These are phyloP conservation scores for Aythya baeri DNA, from an alignment of 2,113 vertebrate species.

Conservation along the genomic window DNA sequence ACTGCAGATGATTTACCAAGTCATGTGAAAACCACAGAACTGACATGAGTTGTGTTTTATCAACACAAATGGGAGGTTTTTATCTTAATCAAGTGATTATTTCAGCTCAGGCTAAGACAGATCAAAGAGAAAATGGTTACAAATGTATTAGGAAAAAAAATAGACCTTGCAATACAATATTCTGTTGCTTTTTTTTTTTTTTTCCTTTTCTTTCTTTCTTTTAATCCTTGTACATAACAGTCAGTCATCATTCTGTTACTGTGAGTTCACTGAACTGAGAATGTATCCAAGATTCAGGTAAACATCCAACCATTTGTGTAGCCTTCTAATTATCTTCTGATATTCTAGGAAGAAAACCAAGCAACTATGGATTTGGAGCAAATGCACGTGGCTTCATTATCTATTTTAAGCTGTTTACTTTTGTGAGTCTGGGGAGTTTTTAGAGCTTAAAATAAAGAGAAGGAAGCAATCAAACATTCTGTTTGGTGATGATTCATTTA, in stretches of 20 bases:
- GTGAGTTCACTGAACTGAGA: constrained; percentile 14
- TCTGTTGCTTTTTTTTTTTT: background rate
- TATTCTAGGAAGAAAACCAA: constrained; percentile 47
- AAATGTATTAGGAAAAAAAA: constrained; percentile 53
- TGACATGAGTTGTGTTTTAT: constrained; percentile 46
- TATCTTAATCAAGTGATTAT: constrained; percentile 38
- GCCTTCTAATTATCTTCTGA: constrained; percentile 33
- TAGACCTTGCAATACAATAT: background rate
- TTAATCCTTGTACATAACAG: constrained; percentile 5
- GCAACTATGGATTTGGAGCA: constrained; percentile 9
- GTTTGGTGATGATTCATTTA: constrained; percentile 36
- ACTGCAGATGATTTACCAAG: constrained; percentile 30
- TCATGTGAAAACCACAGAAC: constrained; percentile 23
- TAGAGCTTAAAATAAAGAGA: constrained; percentile 39
- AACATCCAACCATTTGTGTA: constrained; percentile 7
- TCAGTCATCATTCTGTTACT: constrained; percentile 27
- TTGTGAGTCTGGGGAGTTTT: constrained; percentile 8
- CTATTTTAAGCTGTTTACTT: constrained; percentile 43
- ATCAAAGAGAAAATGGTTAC: constrained; percentile 47
- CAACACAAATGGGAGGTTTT: constrained; percentile 39
- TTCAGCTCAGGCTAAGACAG: constrained; percentile 59
- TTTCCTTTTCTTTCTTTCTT: background rate
- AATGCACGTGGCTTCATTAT: background rate
- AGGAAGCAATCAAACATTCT: constrained; percentile 41
- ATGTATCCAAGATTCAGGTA: constrained; percentile 13